phyloP scores from a whole-genome alignment of 1,140 invertebrate species.

The Hesperophylax magnus region DNA sequence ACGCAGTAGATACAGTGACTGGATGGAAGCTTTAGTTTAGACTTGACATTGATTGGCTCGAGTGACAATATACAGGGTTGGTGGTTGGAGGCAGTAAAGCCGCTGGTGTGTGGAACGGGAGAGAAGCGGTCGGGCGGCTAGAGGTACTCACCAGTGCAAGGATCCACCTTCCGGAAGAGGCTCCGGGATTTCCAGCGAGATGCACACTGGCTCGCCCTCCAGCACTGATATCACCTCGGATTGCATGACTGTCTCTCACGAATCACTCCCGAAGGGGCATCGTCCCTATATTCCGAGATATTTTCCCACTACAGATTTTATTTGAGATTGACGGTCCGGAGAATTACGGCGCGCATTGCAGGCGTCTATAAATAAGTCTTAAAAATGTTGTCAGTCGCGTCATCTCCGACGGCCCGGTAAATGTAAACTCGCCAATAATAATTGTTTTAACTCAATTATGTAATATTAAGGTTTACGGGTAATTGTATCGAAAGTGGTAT shows the following conservation, averaged over 20 bases:
- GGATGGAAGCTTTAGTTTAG: too few species aligned
- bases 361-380: conserved; percentile 46
- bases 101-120: too few species aligned
- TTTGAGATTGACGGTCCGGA: conserved; percentile 38
- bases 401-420: conserved; percentile 44
- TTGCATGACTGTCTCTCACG: conserved; percentile 17
- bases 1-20: too few species aligned
- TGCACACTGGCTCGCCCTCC: conserved; percentile 41
- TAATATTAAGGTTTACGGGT: conserved; percentile 7
- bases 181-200: conserved; percentile 34
- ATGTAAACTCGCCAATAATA: conserved; percentile 21
- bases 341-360: conserved; percentile 46
- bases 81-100: too few species aligned
- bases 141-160: conserved; percentile 47
- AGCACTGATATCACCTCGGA: conserved; percentile 24
- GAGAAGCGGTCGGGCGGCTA: neutral
- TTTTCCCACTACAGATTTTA: conserved; percentile 28
- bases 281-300: conserved; percentile 28
- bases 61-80: too few species aligned
- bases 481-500: neutral
- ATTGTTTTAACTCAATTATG: conserved; percentile 41
- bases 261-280: conserved; percentile 15
- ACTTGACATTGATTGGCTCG: too few species aligned
- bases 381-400: conserved; percentile 48
- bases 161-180: conserved; percentile 29